Evolutionary conservation across 2,888 invertebrate genomes (phyloP), one percentile per base, ranked within the genome.

Genomic region (Crepidodera aurea): DNA sequence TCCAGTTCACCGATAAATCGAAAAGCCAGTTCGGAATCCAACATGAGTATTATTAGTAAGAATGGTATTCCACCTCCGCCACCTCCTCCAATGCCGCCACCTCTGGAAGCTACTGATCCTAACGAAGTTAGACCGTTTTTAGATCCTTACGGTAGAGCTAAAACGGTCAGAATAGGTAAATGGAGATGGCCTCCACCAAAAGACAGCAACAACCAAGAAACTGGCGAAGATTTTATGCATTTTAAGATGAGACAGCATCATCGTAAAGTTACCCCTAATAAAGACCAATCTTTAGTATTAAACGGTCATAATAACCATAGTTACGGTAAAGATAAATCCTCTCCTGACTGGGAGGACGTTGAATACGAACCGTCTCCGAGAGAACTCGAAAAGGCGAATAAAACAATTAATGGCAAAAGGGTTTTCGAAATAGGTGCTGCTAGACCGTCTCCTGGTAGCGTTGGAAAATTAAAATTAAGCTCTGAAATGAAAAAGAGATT

Each of bases 111-210:
- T 48, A 87, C 89, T 57, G 94, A 93, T 76, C 93, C 92, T 0
- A 90, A 90, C 0, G 93, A 92, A 76, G 87, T 88, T 0, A 83
- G 93, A 6, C 93, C 92, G 0, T 94, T 94, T 76, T 84, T 95
- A 71, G 94, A 95, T 79, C 94, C 94, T 0, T 95, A 95, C 73
- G 95, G 96, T 0, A 83, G 96, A 19, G 96, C 96, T 0, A 95
- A 96, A 77, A 97, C 96, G 0, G 96, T 97, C 0, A 84, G 96
- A 25, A 96, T 98, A 56, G 97, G 73, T 50, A 96, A 95, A 81
- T 96, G 96, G 96, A 84, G 93, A 65, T 97, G 97, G 97, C 97
- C 98, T 5, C 97, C 98, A 6, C 96, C 96, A 8, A 89, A 90
- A 5, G 90, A 92, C 59, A 90, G 89, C 0, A 87, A 86, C 19